phyloP scores from a whole-genome alignment of 2,888 invertebrate genomes.

The Tachina grossa region DNA sequence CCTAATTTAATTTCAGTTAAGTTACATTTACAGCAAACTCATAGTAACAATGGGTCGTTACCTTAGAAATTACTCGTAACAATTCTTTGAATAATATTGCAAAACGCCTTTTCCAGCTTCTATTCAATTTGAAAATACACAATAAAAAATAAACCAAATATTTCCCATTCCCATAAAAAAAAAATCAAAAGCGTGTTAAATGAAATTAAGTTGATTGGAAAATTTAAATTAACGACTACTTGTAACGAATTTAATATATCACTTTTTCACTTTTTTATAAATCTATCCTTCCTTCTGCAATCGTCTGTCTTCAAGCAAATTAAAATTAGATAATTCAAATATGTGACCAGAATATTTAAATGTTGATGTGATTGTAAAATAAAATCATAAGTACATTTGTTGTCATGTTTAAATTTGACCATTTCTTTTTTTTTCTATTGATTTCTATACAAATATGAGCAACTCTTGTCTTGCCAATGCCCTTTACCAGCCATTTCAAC shows the following conservation, averaged over 20 bases:
- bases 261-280: not conserved
- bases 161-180: too few relatives aligned
- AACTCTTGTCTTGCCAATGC: slow-evolving; percentile 4
- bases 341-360: slow-evolving; percentile 50
- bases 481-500: slow-evolving; percentile 4
- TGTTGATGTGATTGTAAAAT: not conserved
- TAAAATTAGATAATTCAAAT: slow-evolving; percentile 34
- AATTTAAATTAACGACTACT: too few relatives aligned
- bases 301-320: not conserved
- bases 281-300: slow-evolving; percentile 37
- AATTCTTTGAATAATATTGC: too few relatives aligned
- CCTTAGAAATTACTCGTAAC: too few relatives aligned
- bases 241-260: not conserved
- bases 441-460: slow-evolving; percentile 1
- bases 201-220: not conserved
- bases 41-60: too few relatives aligned
- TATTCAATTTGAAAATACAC: too few relatives aligned
- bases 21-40: too few relatives aligned
- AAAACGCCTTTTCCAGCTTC: too few relatives aligned
- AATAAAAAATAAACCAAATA: too few relatives aligned
- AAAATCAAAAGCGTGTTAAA: not conserved
- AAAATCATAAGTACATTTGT: not conserved
- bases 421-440: slow-evolving; percentile 2
- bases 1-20: too few relatives aligned
- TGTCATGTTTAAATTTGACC: not conserved